These are phyloP conservation scores for Torymus texanus DNA, from an alignment of 2,888 invertebrate genomes.

Conservation along the genomic window DNA sequence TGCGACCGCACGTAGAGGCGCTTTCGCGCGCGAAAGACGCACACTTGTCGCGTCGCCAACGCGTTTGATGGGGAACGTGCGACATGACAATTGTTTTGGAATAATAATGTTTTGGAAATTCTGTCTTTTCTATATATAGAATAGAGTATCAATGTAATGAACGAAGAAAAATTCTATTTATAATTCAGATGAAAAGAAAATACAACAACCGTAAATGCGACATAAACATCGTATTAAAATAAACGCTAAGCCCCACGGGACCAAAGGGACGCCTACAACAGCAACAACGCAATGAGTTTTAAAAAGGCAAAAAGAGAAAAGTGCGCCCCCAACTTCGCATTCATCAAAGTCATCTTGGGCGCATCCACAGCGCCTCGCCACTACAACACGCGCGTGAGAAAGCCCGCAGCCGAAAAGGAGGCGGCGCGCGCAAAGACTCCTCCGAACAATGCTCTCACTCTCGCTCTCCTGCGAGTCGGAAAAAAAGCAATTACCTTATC, in stretches of 20 bases:
- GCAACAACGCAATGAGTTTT: constrained; percentile 1
- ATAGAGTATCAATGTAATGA: too few relatives aligned
- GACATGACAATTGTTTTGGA: too few relatives aligned
- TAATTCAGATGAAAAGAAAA: too few relatives aligned
- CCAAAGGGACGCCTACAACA: constrained; percentile 6
- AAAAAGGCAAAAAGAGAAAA: constrained; percentile 1
- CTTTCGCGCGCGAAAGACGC: constrained; percentile 6
- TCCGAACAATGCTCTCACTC: too few relatives aligned
- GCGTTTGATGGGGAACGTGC: background rate
- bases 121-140: too few relatives aligned
- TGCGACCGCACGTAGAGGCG: constrained; percentile 47
- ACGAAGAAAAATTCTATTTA: too few relatives aligned
- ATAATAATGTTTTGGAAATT: too few relatives aligned
- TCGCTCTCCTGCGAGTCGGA: too few relatives aligned
- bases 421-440: background rate
- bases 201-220: too few relatives aligned
- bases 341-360: constrained; percentile 48
- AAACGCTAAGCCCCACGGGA: background rate
- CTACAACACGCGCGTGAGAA: background rate
- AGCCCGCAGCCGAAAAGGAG: background rate
- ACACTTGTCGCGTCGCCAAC: constrained; percentile 40
- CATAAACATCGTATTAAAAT: background rate
- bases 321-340: constrained; percentile 25
- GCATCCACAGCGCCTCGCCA: constrained; percentile 6
- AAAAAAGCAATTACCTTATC: constrained; percentile 49